Percentiles rank a stretch among this genome's conserved stretches.
Evolutionary conservation across 2,888 invertebrate species (phyloP).

Genomic region (Micoletzkya japonica): DNA sequence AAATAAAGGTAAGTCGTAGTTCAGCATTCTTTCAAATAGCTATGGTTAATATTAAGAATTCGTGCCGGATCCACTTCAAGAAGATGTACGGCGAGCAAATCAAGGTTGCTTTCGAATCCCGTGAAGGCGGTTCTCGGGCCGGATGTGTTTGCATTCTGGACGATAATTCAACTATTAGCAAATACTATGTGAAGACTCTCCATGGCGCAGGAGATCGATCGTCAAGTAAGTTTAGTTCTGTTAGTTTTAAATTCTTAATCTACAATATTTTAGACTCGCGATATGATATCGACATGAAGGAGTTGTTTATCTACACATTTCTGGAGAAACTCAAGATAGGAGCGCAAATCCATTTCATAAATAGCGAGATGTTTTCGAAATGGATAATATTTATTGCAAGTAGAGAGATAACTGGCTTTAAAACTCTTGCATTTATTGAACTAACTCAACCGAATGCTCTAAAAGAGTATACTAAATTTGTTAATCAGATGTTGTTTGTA

Average conservation of each 20-base stretch:
- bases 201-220: conserved; percentile 30
- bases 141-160: conserved; percentile 30
- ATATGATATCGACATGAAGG: not conserved
- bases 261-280: conserved; percentile 9
- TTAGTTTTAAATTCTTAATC: conserved; percentile 32
- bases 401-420: not conserved
- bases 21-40: conserved; percentile 31
- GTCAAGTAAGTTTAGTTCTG: conserved; percentile 30
- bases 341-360: not conserved
- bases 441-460: not conserved
- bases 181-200: conserved; percentile 31
- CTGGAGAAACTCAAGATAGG: not conserved
- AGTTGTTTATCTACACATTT: not conserved
- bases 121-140: conserved; percentile 30
- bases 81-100: conserved; percentile 32
- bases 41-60: conserved; percentile 30
- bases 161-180: conserved; percentile 30
- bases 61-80: conserved; percentile 30
- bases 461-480: not conserved
- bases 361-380: not conserved
- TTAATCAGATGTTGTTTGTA: not conserved
- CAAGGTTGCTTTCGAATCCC: conserved; percentile 29
- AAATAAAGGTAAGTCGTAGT: conserved; percentile 34
- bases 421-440: not conserved
- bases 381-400: not conserved